Evolutionary conservation across 2,113 vertebrate species (phyloP).

Genomic region (Tringa solitaria): DNA sequence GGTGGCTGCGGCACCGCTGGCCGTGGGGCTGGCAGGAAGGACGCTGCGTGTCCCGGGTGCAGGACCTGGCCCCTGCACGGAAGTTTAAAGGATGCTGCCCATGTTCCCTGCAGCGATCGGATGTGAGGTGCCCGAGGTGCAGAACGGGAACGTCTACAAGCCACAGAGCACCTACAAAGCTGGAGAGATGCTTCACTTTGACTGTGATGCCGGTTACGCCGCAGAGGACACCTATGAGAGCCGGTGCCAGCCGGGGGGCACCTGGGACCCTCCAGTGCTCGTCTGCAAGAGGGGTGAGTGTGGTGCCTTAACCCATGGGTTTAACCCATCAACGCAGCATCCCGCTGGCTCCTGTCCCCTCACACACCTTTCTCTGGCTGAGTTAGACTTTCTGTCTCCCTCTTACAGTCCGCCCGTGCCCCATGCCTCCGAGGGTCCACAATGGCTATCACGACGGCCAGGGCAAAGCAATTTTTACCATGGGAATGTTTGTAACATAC

Average conservation of each 20-base stretch:
- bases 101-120: background rate
- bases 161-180: background rate
- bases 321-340: background rate
- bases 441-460: background rate
- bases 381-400: background rate
- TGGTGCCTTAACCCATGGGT: background rate
- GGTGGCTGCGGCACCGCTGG: accelerated
- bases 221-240: accelerated
- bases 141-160: background rate
- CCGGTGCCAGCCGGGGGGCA: background rate
- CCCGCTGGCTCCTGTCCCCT: accelerated
- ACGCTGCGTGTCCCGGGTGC: background rate
- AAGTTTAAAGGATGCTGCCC: background rate
- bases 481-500: background rate
- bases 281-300: background rate
- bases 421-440: background rate
- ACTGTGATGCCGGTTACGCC: accelerated
- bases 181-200: background rate
- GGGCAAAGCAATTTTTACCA: accelerated
- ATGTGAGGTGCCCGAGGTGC: background rate
- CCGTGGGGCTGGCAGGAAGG: background rate
- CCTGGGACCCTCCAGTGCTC: background rate
- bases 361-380: accelerated
- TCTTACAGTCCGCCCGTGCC: background rate
- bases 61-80: accelerated